Percentiles rank a stretch among this genome's conserved stretches.
Conservation (phyloP, 2,888 invertebrate species). For the Branchipolynoe longqiensis region DNA sequence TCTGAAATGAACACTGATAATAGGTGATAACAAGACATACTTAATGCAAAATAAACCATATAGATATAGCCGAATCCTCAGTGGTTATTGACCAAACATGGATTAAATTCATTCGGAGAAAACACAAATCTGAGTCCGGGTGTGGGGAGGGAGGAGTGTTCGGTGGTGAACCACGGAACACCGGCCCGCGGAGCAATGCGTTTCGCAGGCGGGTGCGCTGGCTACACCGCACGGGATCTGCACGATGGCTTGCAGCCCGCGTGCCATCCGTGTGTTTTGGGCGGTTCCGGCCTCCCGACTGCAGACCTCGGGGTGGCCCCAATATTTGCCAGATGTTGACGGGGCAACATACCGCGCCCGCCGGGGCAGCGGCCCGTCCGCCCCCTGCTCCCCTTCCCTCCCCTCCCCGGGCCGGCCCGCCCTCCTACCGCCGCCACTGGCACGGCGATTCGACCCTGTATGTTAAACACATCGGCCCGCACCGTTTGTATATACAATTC, state of each 20-base stretch:
- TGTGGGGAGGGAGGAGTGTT: too few species aligned
- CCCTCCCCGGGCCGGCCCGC: background rate
- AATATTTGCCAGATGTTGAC: slow-evolving; percentile 39
- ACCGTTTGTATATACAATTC: slow-evolving; percentile 30
- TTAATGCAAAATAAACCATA: too few species aligned
- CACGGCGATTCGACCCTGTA: background rate
- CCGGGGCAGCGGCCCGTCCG: background rate
- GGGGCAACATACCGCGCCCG: slow-evolving; percentile 6
- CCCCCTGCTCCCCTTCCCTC: background rate
- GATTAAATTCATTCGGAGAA: too few species aligned
- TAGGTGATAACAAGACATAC: too few species aligned
- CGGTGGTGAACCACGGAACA: background rate
- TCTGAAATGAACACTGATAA: too few species aligned
- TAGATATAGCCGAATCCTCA: too few species aligned
- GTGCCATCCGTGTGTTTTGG: slow-evolving; percentile 13
- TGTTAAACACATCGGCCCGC: slow-evolving; percentile 13
- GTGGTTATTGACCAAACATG: too few species aligned
- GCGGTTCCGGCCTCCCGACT: background rate
- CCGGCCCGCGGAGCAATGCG: background rate
- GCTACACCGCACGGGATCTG: too few species aligned
- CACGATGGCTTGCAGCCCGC: slow-evolving; percentile 29
- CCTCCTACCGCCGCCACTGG: background rate
- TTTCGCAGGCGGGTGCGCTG: background rate
- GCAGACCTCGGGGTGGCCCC: slow-evolving; percentile 21
- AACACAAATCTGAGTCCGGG: too few species aligned